Evolutionary conservation across 2,113 vertebrate species (phyloP), one percentile per base, ranked within the genome.

Genomic region (Aptenodytes forsteri): DNA sequence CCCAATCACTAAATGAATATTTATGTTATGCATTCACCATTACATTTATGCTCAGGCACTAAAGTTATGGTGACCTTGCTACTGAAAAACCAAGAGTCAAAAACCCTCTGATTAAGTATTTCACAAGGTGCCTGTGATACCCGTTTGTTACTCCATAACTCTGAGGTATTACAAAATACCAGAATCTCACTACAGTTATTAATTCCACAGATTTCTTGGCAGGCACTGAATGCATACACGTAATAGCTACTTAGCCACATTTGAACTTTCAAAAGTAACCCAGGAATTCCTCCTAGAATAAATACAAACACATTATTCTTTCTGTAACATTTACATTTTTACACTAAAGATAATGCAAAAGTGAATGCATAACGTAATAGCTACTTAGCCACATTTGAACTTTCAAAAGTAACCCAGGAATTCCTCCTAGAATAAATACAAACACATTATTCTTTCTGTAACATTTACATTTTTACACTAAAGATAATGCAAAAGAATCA

Each of bases 401-500:
- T 78, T 78, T 2, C 34, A 55, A 22, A 36, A 87, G 36, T 27
- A 78, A 84, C 65, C 49, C 42, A 65, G 56, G 30, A 78, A 91
- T 71, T 75, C 42, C 55, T 86, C 44, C 64, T 59, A 21, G 73
- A 93, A 90, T 59, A 72, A 70, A 88, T 18, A 58, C 21, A 67
- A 38, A 22, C 11, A 34, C 1, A 3, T 49, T 50, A 7, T n/a
- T 88, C 4, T n/a, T 22, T 13, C 64, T n/a, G 0, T 6, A 59
- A 36, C 16, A 64, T 23, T 34, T 26, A 26, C 13, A 46, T 4
- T 61, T 44, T 8, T 27, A 64, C 22, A 6, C 8, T 47, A 11
- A 71, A 49, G 27, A 59, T 6, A 65, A 61, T 15, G 26, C 6
- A 38, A 27, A 86, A 69, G 3, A 27, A 27, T 16, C 3, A 69